phyloP scores from a whole-genome alignment of 2,888 invertebrate species.

The Opisthograptis luteolata region DNA sequence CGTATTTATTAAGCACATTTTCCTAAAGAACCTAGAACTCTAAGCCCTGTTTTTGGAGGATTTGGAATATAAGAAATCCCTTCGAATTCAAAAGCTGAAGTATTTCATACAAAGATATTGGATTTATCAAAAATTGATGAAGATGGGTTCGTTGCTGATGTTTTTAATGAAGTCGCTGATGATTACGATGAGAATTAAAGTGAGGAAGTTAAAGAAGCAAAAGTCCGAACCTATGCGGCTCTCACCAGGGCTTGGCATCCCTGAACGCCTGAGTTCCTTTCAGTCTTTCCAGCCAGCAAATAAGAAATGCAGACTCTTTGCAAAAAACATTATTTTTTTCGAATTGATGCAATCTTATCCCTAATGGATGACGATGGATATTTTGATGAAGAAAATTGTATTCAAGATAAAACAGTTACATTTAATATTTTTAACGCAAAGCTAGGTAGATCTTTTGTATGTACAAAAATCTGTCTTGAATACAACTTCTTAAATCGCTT shows the following conservation, averaged over 20 bases:
- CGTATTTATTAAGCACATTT: constrained; percentile 54
- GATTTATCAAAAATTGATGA: constrained; percentile 39
- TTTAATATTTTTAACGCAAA: not conserved
- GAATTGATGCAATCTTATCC: constrained; percentile 59
- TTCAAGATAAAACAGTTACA: constrained; percentile 33
- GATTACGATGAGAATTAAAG: constrained; percentile 54
- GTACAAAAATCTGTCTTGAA: constrained; percentile 2
- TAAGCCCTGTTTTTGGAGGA: constrained; percentile 81
- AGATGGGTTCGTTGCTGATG: constrained; percentile 35
- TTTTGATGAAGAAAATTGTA: constrained; percentile 48
- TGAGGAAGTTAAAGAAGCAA: constrained; percentile 75
- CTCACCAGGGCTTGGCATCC: constrained; percentile 85
- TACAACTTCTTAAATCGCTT: constrained; percentile 30
- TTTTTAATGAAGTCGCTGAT: constrained; percentile 48
- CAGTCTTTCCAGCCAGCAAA: constrained; percentile 83
- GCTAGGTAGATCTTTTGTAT: not conserved
- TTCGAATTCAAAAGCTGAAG: constrained; percentile 38
- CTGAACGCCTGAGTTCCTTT: constrained; percentile 83
- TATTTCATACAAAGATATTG: constrained; percentile 31
- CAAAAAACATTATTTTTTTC: constrained; percentile 77
- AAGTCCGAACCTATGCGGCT: constrained; percentile 83
- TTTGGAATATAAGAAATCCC: constrained; percentile 55
- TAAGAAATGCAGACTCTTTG: constrained; percentile 82
- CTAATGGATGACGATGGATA: constrained; percentile 52
- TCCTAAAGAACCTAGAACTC: constrained; percentile 52